Percentiles rank a stretch among this genome's conserved stretches.
Conservation (phyloP, 2,888 invertebrate species). For the Formica aserva region DNA sequence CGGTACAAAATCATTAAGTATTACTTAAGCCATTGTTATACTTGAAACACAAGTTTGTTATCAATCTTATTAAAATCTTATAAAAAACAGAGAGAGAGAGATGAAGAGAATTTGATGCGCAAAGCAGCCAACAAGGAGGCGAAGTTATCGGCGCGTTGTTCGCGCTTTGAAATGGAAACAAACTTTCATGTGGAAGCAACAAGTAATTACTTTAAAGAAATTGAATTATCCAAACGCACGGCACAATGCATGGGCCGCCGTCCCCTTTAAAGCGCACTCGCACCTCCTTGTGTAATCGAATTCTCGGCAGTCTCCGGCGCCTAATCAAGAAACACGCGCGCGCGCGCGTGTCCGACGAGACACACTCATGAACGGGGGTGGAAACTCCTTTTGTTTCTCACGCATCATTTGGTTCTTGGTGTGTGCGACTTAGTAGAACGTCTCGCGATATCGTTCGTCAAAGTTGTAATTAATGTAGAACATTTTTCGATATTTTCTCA, state of each 20-base stretch:
- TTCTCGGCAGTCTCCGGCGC: constrained; percentile 72
- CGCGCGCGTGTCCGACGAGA: constrained; percentile 30
- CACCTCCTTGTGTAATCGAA: constrained; percentile 68
- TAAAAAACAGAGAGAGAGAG: neutral
- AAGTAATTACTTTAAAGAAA: constrained; percentile 76
- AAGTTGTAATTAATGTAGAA: neutral
- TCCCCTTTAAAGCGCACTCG: constrained; percentile 63
- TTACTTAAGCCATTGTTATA: neutral
- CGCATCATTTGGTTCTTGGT: constrained; percentile 1
- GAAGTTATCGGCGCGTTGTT: constrained; percentile 35
- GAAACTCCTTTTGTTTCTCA: constrained; percentile 44
- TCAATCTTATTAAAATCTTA: constrained; percentile 54
- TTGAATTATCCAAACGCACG: constrained; percentile 67
- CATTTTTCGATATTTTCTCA: neutral
- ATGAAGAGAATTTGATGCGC: neutral
- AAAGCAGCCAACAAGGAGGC: constrained; percentile 1
- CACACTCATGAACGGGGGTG: constrained; percentile 1
- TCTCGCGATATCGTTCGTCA: constrained; percentile 2
- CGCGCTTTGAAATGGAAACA: constrained; percentile 67
- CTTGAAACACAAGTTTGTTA: constrained; percentile 42
- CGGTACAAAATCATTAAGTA: neutral
- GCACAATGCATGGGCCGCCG: constrained; percentile 42
- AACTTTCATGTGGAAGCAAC: constrained; percentile 71
- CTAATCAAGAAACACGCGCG: constrained; percentile 65
- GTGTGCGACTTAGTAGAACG: neutral